Conservation (phyloP, 2,113 vertebrate genomes). For the Pluvialis apricaria region DNA sequence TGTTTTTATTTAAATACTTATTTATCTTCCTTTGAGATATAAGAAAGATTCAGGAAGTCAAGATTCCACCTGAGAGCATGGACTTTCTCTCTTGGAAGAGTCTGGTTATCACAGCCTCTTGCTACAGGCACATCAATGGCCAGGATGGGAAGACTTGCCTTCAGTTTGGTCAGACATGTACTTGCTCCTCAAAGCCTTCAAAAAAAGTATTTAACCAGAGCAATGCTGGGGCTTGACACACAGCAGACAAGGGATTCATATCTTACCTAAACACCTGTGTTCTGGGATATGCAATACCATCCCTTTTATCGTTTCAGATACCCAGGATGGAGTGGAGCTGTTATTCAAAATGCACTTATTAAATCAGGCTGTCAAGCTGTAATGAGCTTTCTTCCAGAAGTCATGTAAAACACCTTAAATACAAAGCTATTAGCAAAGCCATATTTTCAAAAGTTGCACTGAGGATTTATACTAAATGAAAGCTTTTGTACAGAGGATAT, state of each 20-base stretch:
- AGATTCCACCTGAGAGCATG: neutral
- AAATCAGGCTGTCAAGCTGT: neutral
- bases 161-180: neutral
- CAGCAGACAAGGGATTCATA: neutral
- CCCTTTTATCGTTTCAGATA: neutral
- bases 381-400: neutral
- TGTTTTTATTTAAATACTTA: neutral
- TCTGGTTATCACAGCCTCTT: neutral
- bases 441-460: neutral
- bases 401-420: neutral
- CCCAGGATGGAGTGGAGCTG: neutral
- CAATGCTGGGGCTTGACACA: neutral
- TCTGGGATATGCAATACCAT: neutral
- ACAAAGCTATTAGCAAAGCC: neutral
- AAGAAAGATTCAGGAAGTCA: neutral
- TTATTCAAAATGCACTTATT: neutral
- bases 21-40: too few species aligned
- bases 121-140: neutral
- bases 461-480: neutral
- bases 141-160: neutral
- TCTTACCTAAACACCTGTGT: neutral
- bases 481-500: neutral
- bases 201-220: neutral
- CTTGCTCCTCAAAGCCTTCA: neutral
- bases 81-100: neutral